These are phyloP conservation scores for Chouioia cunea DNA, from an alignment of 2,888 invertebrate species.

Conservation along the genomic window DNA sequence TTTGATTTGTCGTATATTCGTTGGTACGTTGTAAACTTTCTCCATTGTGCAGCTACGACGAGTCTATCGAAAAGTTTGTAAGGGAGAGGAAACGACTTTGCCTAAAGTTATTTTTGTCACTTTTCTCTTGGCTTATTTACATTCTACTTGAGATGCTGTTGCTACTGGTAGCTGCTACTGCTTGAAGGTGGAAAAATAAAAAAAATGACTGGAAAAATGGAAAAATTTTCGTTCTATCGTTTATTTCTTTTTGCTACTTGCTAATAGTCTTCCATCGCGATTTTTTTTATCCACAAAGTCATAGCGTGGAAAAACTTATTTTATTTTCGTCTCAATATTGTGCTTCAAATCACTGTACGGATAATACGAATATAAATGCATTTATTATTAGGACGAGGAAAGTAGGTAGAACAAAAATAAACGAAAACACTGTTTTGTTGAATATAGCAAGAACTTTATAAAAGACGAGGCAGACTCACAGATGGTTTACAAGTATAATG, in stretches of 20 bases:
- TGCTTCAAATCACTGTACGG: too few species aligned
- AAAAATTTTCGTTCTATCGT: background rate
- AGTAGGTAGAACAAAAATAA: too few species aligned
- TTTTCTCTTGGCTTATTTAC: conserved; percentile 27
- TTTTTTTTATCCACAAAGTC: too few species aligned
- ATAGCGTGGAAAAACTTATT: conserved; percentile 13
- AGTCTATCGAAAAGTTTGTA: conserved; percentile 29
- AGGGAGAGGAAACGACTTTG: conserved; percentile 30
- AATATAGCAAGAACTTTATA: conserved; percentile 68
- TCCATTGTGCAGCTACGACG: conserved; percentile 15
- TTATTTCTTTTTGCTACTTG: too few species aligned
- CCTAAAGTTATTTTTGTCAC: conserved; percentile 31
- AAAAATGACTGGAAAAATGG: conserved; percentile 16
- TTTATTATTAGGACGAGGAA: too few species aligned
- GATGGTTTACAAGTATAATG: conserved; percentile 63
- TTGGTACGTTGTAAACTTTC: conserved; percentile 18
- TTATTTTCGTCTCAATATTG: background rate
- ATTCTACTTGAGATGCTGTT: conserved; percentile 14
- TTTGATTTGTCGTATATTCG: background rate
- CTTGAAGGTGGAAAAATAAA: background rate
- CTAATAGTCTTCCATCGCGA: conserved; percentile 4
- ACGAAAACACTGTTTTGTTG: conserved; percentile 47
- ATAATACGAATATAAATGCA: too few species aligned
- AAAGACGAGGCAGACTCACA: conserved; percentile 67
- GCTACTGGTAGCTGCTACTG: too few species aligned